A percentile compares a stretch with the other conserved stretches of the same genome.
Conservation (phyloP, 1,140 invertebrate genomes). For the Neoseiulus cucumeris region DNA sequence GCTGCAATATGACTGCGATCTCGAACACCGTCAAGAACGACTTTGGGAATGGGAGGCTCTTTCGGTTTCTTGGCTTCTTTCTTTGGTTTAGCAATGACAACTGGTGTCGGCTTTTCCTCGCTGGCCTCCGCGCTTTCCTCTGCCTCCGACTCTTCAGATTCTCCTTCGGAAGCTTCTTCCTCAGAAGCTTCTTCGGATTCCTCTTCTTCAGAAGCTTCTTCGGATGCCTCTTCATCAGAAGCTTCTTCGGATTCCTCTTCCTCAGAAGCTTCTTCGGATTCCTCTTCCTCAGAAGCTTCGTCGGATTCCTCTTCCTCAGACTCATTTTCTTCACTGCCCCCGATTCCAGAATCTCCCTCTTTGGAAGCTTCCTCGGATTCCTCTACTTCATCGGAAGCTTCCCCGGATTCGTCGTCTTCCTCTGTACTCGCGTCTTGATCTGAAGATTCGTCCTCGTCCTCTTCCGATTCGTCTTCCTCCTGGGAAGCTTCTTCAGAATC, state of each 20-base stretch:
- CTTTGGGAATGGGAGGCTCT: background rate
- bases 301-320: conserved; percentile 10
- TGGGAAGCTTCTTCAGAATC: conserved; percentile 20
- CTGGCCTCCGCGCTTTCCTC: background rate
- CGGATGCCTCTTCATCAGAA: background rate
- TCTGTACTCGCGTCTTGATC: conserved; percentile 13
- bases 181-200: conserved; percentile 9
- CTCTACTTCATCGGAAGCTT: background rate
- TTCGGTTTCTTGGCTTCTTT: conserved; percentile 13
- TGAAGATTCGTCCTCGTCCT: conserved; percentile 12
- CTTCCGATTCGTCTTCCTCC: background rate
- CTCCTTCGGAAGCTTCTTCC: background rate
- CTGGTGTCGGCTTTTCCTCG: background rate
- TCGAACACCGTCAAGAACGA: conserved; percentile 25
- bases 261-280: background rate
- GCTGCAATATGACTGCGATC: conserved; percentile 56
- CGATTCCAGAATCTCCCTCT: no score
- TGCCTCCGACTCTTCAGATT: conserved; percentile 11
- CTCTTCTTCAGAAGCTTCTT: conserved; percentile 3
- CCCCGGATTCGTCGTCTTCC: background rate
- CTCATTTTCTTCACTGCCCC: background rate
- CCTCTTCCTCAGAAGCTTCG: conserved; percentile 10
- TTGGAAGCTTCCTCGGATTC: background rate
- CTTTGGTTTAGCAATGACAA: background rate
- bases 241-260: background rate